Percentiles rank a stretch among this genome's conserved stretches.
Conservation (phyloP, 1,140 invertebrate genomes). For the Capitella teleta region DNA sequence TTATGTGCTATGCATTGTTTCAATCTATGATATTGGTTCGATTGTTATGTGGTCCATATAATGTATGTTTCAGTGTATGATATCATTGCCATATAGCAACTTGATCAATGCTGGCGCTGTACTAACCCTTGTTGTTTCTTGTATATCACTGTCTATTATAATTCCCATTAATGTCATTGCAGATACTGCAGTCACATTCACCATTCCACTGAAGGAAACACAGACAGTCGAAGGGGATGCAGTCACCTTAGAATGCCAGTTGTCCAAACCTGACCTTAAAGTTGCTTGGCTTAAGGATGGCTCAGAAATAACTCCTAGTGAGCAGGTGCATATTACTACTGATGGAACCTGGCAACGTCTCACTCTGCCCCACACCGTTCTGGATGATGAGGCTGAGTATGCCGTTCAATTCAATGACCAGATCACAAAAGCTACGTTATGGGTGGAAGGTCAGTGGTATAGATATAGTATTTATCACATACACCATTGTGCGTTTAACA, state of each 20-base stretch:
- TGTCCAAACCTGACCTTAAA: constrained; percentile 13
- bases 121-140: too few relatives aligned
- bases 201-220: constrained; percentile 3
- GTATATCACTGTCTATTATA: too few relatives aligned
- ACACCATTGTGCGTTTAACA: constrained; percentile 1
- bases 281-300: constrained; percentile 31
- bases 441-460: constrained; percentile 12
- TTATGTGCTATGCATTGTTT: too few relatives aligned
- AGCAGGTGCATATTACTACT: constrained; percentile 14
- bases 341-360: constrained; percentile 22
- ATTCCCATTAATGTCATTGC: not conserved
- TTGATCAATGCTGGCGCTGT: too few relatives aligned
- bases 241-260: constrained; percentile 7
- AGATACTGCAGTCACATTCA: not conserved
- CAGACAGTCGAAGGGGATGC: constrained; percentile 7
- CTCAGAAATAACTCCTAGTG: constrained; percentile 21
- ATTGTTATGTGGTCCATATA: too few relatives aligned
- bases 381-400: constrained; percentile 20
- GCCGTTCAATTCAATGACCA: constrained; percentile 3
- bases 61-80: too few relatives aligned
- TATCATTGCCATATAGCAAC: too few relatives aligned
- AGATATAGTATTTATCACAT: not conserved
- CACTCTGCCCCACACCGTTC: constrained; percentile 15
- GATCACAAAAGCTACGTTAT: constrained; percentile 4
- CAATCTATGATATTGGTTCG: too few relatives aligned